Conservation (phyloP, 53 echinoderm and acorn worm genomes). For the Stichopus horrens region DNA sequence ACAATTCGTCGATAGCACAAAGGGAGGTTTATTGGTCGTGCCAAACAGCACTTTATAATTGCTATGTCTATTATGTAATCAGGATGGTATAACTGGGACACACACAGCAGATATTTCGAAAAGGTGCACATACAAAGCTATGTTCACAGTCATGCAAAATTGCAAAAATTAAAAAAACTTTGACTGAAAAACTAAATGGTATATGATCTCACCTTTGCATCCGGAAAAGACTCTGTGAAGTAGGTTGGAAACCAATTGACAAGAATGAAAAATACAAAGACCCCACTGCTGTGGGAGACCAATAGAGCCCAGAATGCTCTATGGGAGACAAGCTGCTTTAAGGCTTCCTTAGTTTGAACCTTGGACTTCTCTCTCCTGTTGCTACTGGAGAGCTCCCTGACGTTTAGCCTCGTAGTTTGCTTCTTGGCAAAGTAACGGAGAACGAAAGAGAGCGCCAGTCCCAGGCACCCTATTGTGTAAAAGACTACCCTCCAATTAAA, state of each 20-base stretch:
- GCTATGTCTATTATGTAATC: too few relatives aligned
- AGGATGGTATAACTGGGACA: too few relatives aligned
- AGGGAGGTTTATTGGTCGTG: too few relatives aligned
- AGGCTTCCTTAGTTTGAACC: background rate
- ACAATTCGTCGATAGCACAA: too few relatives aligned
- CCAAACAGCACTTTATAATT: too few relatives aligned
- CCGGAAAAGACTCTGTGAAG: constrained; percentile 87
- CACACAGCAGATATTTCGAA: too few relatives aligned
- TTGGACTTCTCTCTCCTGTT: constrained; percentile 15
- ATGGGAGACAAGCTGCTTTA: background rate
- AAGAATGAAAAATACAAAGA: constrained; percentile 79
- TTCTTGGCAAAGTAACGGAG: constrained; percentile 44
- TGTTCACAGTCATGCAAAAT: too few relatives aligned
- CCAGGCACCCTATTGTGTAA: constrained; percentile 70
- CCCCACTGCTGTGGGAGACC: constrained; percentile 59
- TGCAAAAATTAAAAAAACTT: too few relatives aligned
- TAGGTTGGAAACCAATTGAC: constrained; percentile 88
- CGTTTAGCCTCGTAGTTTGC: constrained; percentile 38
- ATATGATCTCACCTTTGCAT: constrained; percentile 64
- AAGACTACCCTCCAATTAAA: constrained; percentile 71
- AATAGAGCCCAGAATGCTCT: constrained; percentile 69
- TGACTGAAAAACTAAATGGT: too few relatives aligned
- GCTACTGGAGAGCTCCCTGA: constrained; percentile 37
- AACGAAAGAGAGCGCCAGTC: constrained; percentile 55
- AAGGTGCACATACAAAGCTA: too few relatives aligned